Evolutionary conservation across 2,888 invertebrate species (phyloP).

Genomic region (Aleiodes testaceus): DNA sequence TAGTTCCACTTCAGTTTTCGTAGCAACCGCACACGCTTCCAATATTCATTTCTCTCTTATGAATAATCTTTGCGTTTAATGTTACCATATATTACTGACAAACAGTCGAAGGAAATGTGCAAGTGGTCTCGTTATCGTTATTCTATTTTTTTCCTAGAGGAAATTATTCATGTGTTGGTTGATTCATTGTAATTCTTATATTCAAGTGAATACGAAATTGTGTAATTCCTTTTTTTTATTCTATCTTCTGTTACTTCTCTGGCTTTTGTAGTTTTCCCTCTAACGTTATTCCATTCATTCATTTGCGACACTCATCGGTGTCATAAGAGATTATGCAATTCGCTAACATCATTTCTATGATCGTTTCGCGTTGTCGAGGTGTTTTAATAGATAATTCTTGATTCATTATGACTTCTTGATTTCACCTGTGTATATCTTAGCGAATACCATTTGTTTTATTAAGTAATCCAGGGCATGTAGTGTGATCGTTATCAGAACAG

Average conservation of each 20-base stretch:
- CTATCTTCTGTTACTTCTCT: background rate
- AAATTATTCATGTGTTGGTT: slow-evolving; percentile 6
- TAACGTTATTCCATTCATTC: background rate
- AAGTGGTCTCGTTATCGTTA: slow-evolving; percentile 15
- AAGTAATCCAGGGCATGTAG: background rate
- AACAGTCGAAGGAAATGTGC: background rate
- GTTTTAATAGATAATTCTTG: background rate
- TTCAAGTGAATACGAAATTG: slow-evolving; percentile 9
- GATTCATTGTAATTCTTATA: background rate
- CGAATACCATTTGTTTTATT: background rate
- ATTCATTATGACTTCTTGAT: background rate
- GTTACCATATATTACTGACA: slow-evolving; percentile 3
- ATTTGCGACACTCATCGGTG: slow-evolving; percentile 4
- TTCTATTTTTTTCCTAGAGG: background rate
- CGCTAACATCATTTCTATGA: background rate
- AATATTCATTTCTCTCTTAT: background rate
- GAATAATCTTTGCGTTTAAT: background rate
- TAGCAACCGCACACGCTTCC: background rate
- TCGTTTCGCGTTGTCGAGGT: background rate
- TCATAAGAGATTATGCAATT: slow-evolving; percentile 9
- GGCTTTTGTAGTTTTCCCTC: background rate
- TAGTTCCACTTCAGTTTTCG: slow-evolving; percentile 1
- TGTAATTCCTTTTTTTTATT: background rate
- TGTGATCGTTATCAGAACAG: slow-evolving; percentile 4
- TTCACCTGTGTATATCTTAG: background rate